These are phyloP conservation scores for Lamellibrachia columna DNA, from an alignment of 2,888 invertebrate genomes.

Conservation along the genomic window DNA sequence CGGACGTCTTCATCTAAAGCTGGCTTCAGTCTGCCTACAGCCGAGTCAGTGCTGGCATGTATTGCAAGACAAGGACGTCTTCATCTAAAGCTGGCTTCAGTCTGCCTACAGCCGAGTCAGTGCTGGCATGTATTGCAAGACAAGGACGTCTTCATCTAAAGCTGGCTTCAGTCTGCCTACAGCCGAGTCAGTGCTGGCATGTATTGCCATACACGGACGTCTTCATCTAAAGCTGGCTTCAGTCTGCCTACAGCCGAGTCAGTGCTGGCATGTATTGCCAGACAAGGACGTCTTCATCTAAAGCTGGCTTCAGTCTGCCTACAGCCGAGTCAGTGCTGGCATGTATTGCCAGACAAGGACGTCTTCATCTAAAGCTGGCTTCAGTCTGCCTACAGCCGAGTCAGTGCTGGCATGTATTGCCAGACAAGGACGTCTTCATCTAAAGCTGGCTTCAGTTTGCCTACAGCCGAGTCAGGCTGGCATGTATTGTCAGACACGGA, in stretches of 20 bases:
- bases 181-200: background rate
- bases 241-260: no score
- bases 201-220: background rate
- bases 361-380: background rate
- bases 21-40: background rate
- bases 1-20: background rate
- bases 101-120: background rate
- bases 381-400: background rate
- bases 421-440: background rate
- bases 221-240: background rate
- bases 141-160: background rate
- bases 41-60: no score
- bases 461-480: background rate
- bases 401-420: background rate
- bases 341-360: no score
- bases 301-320: background rate
- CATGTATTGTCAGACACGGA: background rate
- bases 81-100: background rate
- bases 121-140: background rate
- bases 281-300: no score
- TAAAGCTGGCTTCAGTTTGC: background rate
- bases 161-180: background rate
- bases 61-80: no score
- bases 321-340: no score
- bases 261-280: no score